Percentiles rank a stretch among this genome's conserved stretches.
phyloP scores from a whole-genome alignment of 2,888 invertebrate species.

The Rutpela maculata region DNA sequence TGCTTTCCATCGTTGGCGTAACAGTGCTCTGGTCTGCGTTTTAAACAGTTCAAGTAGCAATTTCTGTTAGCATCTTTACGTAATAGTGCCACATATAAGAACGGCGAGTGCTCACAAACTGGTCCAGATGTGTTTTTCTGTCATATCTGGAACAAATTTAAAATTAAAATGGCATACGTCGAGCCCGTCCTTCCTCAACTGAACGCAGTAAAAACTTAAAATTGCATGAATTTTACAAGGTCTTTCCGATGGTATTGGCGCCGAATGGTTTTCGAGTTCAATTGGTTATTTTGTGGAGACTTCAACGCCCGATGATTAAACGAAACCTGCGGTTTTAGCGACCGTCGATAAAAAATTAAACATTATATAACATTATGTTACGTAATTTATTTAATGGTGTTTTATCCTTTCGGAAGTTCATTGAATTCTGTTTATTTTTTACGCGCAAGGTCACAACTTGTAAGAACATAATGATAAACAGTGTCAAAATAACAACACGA shows the following conservation, averaged over 20 bases:
- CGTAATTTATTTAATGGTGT: background rate
- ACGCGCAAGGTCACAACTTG: background rate
- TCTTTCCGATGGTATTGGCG: slow-evolving; percentile 28
- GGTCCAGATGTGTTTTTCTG: slow-evolving; percentile 40
- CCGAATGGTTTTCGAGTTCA: slow-evolving; percentile 10
- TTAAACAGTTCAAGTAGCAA: slow-evolving; percentile 29
- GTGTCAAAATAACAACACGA: background rate
- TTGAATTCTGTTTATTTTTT: slow-evolving; percentile 4
- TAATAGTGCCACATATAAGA: slow-evolving; percentile 46
- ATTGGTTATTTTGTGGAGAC: background rate
- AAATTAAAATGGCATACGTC: slow-evolving; percentile 39
- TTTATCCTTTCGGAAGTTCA: slow-evolving; percentile 2
- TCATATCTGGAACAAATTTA: slow-evolving; percentile 46
- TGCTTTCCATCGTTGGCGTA: slow-evolving; percentile 9
- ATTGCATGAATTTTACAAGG: slow-evolving; percentile 22
- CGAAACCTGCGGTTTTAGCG: background rate
- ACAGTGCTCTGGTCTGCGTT: background rate
- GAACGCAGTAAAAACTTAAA: slow-evolving; percentile 19
- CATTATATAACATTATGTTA: background rate
- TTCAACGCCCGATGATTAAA: background rate
- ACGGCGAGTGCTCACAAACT: slow-evolving; percentile 21
- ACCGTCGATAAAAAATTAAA: background rate
- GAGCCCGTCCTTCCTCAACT: slow-evolving; percentile 21
- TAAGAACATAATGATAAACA: background rate
- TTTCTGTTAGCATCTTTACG: slow-evolving; percentile 38